Base-by-base conservation (phyloP, 2,888 invertebrate species). In the Acholoe squamosa region DNA sequence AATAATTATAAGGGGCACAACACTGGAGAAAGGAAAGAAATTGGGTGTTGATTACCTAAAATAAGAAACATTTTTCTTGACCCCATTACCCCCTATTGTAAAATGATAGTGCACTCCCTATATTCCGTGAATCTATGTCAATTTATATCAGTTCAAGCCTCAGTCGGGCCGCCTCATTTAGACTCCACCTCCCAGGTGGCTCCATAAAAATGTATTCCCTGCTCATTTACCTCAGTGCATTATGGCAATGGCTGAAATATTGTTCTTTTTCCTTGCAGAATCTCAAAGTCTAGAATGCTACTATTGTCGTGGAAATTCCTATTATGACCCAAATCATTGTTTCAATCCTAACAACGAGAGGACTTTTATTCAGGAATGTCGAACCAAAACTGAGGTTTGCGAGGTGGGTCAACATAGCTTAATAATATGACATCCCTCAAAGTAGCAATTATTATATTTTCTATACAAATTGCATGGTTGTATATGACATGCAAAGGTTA, bases 291-390 rank as follows among this genome's bases (percentile, higher is more conserved):
- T 93, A 16, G 91, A 91, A 80, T 93, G 93, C 54, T 93, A 88
- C 91, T 91, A 92, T 88, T 93, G 93, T 52, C 86, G 91, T 31
- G 93, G 93, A 12, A 90, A 92, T 31, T 91, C 92, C 10, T 90
- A 93, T 84, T 91, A 91, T 71, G 92, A 92, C 77, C 92, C 92
- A 25, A 90, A 92, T 52, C 25, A 76, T 33, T 93, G 93, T 76
- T 92, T 93, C 89, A 31, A 91, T 25, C 93, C 93, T 16, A 52
- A 61, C 12, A 5, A 31, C 19, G 91, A 84, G 5, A 77, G 54
- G 14, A 92, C 93, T 12, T 61, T 92, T 31, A 80, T 89, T 12
- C 92, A 93, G 77, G 92, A 92, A 77, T 93, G 93, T 90, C 34
- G 25, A 22, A 67, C 22, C 22, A 84, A 88, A n/a, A 91, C 61